Evolutionary conservation across 92 coral and sea anemone genomes (phyloP).

Genomic region (Bergia sp.): DNA sequence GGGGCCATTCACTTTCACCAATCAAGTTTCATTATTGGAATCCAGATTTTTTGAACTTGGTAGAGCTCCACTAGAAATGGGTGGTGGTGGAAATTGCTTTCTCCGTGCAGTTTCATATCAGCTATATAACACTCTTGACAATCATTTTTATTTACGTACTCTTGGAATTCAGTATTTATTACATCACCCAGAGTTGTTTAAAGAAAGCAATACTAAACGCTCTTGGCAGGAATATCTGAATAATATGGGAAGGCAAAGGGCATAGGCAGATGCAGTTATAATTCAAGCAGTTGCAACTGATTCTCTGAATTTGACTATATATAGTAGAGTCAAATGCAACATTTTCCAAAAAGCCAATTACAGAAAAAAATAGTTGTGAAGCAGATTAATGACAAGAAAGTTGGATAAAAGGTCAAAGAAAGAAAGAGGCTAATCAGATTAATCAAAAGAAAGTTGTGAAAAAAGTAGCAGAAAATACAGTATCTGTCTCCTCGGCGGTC

Average conservation of each 20-base stretch:
- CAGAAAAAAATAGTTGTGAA: no score
- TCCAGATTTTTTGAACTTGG: constrained; percentile 46
- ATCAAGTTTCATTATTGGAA: constrained; percentile 40
- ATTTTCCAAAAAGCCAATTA: no score
- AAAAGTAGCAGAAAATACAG: no score
- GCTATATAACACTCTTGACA: constrained; percentile 35
- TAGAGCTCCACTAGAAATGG: constrained; percentile 35
- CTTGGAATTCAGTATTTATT: constrained; percentile 54
- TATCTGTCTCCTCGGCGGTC: no score
- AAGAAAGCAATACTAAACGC: constrained; percentile 52
- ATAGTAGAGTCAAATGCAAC: no score
- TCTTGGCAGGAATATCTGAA: constrained; percentile 55
- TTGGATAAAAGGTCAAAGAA: no score
- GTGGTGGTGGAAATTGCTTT: constrained; percentile 59
- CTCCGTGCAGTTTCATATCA: constrained; percentile 58
- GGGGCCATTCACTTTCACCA: not conserved
- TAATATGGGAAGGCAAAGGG: constrained; percentile 64
- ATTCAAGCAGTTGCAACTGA: constrained; percentile 76
- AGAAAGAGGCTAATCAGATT: no score
- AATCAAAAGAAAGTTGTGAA: no score
- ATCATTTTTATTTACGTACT: constrained; percentile 50
- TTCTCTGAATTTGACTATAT: no score
- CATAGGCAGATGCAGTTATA: constrained; percentile 69
- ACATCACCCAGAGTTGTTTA: constrained; percentile 52
- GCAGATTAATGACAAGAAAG: no score